phyloP scores from a whole-genome alignment of 1,140 invertebrate species.

The Brachionus calyciflorus region DNA sequence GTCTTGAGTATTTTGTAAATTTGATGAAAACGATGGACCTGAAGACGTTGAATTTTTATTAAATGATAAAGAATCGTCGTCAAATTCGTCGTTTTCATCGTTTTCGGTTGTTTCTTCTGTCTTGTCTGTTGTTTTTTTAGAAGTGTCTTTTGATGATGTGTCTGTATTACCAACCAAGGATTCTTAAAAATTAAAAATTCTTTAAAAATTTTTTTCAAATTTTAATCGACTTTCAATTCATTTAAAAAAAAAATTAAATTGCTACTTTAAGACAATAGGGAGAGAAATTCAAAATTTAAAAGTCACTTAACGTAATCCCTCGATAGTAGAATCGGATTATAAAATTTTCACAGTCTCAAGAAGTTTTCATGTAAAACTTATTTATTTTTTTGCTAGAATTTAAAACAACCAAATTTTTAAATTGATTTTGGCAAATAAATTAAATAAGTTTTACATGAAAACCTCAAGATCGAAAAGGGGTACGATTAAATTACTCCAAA shows the following conservation, averaged over 20 bases:
- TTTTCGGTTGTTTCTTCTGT: not conserved
- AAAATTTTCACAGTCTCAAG: too few relatives aligned
- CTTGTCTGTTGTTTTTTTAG: not conserved
- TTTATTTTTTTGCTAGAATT: too few relatives aligned
- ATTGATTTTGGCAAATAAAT: too few relatives aligned
- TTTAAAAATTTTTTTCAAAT: not conserved
- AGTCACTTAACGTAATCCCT: too few relatives aligned
- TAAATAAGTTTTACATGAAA: too few relatives aligned
- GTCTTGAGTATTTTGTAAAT: not conserved
- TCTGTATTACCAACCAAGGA: not conserved
- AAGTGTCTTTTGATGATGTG: not conserved
- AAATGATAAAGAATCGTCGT: conserved; percentile 21
- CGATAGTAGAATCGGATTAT: too few relatives aligned
- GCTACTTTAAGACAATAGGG: too few relatives aligned
- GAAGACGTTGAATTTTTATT: not conserved
- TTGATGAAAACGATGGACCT: not conserved
- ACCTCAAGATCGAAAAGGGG: too few relatives aligned
- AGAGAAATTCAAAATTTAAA: too few relatives aligned
- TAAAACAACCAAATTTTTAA: too few relatives aligned
- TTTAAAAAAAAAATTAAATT: not conserved
- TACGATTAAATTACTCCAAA: too few relatives aligned
- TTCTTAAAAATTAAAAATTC: not conserved
- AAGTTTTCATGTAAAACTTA: too few relatives aligned
- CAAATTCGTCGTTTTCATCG: conserved; percentile 33
- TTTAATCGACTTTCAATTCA: not conserved